These are phyloP conservation scores for Microhierax caerulescens DNA, from an alignment of 2,797 vertebrate species.

Conservation along the genomic window DNA sequence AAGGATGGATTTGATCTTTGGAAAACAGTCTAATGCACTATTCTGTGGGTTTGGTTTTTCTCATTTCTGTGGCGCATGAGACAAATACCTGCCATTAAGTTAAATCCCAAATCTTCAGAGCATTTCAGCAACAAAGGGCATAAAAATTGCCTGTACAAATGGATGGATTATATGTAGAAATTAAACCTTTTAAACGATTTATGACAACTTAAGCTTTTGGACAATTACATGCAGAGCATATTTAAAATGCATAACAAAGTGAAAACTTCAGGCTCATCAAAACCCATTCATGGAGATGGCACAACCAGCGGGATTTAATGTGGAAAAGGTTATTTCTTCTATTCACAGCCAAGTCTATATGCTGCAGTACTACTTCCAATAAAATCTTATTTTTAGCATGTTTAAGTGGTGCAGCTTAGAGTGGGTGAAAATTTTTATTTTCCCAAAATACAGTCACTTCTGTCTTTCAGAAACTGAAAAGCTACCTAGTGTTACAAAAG, in stretches of 20 bases:
- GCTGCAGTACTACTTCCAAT: neutral
- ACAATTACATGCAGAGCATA: neutral
- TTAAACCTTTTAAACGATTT: neutral
- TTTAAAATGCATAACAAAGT: neutral
- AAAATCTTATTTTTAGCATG: slow-evolving; percentile 45
- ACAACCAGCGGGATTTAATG: neutral
- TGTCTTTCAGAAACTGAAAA: neutral
- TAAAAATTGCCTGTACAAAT: neutral
- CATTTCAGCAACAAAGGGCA: neutral
- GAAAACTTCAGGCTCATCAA: slow-evolving; percentile 8
- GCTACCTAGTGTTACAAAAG: neutral
- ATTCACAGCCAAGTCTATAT: slow-evolving; percentile 22
- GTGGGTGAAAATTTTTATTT: slow-evolving; percentile 12
- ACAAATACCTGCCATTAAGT: neutral
- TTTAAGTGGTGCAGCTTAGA: neutral
- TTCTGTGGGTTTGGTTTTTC: neutral
- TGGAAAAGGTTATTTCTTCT: slow-evolving; percentile 2
- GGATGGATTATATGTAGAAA: neutral
- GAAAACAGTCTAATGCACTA: neutral
- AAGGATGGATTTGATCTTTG: neutral
- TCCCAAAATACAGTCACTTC: neutral
- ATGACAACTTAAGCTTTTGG: neutral
- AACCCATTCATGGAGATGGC: neutral
- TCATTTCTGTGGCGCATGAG: neutral
- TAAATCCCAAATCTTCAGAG: neutral